Base-by-base conservation (phyloP, 2,888 invertebrate species). In the Calliopum simillimum region DNA sequence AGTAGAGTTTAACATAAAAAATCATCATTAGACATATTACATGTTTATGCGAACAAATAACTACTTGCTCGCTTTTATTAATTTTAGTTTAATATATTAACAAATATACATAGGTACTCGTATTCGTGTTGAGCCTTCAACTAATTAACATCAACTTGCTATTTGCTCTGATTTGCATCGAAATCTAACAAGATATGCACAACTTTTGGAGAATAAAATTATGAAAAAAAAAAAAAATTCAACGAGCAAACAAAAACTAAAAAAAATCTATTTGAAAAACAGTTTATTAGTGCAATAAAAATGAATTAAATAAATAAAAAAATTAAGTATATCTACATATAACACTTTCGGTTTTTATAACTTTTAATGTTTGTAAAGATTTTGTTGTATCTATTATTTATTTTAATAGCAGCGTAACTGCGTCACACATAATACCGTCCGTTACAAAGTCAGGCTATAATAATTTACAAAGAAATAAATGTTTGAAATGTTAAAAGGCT, bases 311-410 rank as follows among this genome's bases (percentile, higher is more conserved):
- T 51, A 51, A 33, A 33, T 33, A 33, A 33, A 6, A 33, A 33
- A 33, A n/a, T n/a, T n/a, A n/a, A n/a, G n/a, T 33, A 33, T n/a
- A 33, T 33, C 33, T 33, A 33, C 33, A 33, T 51, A 19, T 51
- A 51, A 51, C 51, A 51, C 51, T 51, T 51, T 51, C 51, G 51
- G 51, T 51, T 51, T 51, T 51, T 51, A 16, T 21, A 47, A n/a
- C 51, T 12, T 19, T 51, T 11, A 51, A 14, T 6, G 51, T 3
- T 51, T 14, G 11, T 16, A n/a, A 51, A n/a, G 51, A 51, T 12
- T 11, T 19, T 16, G 8, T 14, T 3, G 47, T n/a, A 16, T 3
- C 47, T 8, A 11, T 49, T 3, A 8, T n/a, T 49, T 49, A n/a
- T 19, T 14, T 19, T n/a, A n/a, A 19, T 16, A 14, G 49, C 49